Conservation (phyloP, 2,797 vertebrate genomes). For the Scolopax bukidnonensis region DNA sequence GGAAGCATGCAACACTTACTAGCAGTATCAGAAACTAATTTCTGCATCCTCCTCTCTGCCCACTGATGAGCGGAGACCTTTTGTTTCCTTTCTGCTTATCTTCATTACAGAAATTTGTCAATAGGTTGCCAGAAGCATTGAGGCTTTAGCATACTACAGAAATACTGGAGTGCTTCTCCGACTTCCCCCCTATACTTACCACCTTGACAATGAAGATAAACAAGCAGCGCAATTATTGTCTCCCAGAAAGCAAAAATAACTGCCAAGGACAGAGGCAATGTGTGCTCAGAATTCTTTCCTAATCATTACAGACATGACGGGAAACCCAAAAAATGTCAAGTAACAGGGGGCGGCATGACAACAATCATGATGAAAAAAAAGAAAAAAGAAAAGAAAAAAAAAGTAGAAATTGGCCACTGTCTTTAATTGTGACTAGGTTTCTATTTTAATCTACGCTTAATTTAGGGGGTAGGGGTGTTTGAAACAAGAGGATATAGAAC, state of each 20-base stretch:
- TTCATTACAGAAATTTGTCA: slow-evolving; percentile 1
- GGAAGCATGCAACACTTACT: background rate
- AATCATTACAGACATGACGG: slow-evolving; percentile 7
- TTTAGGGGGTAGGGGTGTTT: background rate
- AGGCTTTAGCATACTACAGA: background rate
- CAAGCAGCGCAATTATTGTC: slow-evolving; percentile 15
- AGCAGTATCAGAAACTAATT: background rate
- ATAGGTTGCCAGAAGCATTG: slow-evolving; percentile 38
- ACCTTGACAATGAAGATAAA: slow-evolving; percentile 18
- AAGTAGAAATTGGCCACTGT: background rate
- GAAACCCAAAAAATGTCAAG: slow-evolving; percentile 41
- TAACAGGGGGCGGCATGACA: slow-evolving; percentile 21
- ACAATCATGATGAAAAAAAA: background rate
- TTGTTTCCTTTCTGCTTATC: background rate
- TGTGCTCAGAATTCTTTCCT: slow-evolving; percentile 17
- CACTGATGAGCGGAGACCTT: background rate
- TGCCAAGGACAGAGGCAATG: slow-evolving; percentile 35
- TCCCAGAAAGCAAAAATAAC: slow-evolving; percentile 46
- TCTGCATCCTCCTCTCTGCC: background rate
- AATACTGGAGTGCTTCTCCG: slow-evolving; percentile 13
- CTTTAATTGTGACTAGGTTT: background rate
- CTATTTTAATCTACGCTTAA: background rate
- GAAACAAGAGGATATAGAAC: background rate
- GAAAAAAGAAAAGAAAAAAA: too few relatives aligned
- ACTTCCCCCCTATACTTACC: background rate